These are phyloP conservation scores for Trissonchulus sp. DNA, from an alignment of 2,888 invertebrate species.

Conservation along the genomic window DNA sequence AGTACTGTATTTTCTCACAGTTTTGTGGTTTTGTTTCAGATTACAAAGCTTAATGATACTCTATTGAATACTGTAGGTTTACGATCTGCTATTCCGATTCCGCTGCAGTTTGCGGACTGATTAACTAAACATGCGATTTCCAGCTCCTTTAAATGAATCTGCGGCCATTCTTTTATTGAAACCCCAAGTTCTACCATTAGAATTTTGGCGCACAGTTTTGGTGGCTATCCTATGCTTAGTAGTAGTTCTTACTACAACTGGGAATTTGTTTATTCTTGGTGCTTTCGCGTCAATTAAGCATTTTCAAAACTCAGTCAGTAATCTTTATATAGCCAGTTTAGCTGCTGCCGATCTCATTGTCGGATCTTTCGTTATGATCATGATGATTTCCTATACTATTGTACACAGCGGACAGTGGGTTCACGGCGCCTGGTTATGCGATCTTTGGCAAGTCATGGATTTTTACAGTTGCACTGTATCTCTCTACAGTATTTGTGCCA, in stretches of 20 bases:
- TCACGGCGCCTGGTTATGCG: constrained; percentile 37
- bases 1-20: too few relatives aligned
- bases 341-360: constrained; percentile 42
- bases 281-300: not conserved
- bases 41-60: too few relatives aligned
- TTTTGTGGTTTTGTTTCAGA: too few relatives aligned
- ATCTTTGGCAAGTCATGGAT: constrained; percentile 41
- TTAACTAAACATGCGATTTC: not conserved
- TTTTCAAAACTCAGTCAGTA: constrained; percentile 38
- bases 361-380: constrained; percentile 41
- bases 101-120: too few relatives aligned
- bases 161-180: not conserved
- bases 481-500: constrained; percentile 45
- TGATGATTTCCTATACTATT: constrained; percentile 37
- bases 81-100: too few relatives aligned
- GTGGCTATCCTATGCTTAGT: not conserved
- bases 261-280: constrained; percentile 3
- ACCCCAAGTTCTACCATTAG: not conserved
- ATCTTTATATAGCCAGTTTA: constrained; percentile 42
- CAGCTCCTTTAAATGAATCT: not conserved
- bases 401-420: constrained; percentile 33
- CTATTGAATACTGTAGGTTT: too few relatives aligned
- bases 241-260: not conserved
- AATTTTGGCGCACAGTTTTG: not conserved
- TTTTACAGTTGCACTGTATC: constrained; percentile 42